phyloP scores from a whole-genome alignment of 2,888 invertebrate species.

The Cosmia pyralina region DNA sequence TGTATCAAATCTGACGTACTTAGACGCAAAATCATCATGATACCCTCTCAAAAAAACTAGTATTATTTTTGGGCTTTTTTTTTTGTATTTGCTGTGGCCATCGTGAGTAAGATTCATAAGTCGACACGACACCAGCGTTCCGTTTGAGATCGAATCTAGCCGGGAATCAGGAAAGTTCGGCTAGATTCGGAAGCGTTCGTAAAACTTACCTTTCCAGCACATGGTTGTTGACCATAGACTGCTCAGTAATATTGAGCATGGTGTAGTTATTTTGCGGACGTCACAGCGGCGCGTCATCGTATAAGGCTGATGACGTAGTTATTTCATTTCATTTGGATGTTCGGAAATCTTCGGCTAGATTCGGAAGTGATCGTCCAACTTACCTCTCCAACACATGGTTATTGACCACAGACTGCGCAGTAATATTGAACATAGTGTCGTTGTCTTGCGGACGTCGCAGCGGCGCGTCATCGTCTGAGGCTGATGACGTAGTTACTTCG shows the following conservation, averaged over 20 bases:
- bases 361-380: conserved; percentile 23
- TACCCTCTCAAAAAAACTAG: too few species aligned
- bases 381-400: conserved; percentile 78
- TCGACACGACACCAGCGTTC: too few species aligned
- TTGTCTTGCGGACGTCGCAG: conserved; percentile 78
- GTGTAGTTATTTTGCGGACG: conserved; percentile 72
- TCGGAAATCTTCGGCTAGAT: neutral
- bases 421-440: conserved; percentile 71
- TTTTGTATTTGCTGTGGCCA: too few species aligned
- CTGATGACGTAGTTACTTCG: conserved; percentile 77
- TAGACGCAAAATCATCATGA: too few species aligned
- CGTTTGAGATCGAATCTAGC: too few species aligned
- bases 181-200: neutral
- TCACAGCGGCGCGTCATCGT: conserved; percentile 84
- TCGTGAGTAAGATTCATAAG: too few species aligned
- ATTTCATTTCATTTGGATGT: conserved; percentile 69
- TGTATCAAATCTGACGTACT: too few species aligned
- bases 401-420: conserved; percentile 65
- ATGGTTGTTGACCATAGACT: conserved; percentile 69
- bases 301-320: conserved; percentile 79
- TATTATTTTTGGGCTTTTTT: too few species aligned
- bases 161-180: neutral
- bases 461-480: conserved; percentile 84
- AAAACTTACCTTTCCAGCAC: conserved; percentile 71
- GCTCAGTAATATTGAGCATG: conserved; percentile 71